Percentiles rank a stretch among this genome's conserved stretches.
These are phyloP conservation scores for Theocolax elegans DNA, from an alignment of 1,140 invertebrate species.

Conservation along the genomic window DNA sequence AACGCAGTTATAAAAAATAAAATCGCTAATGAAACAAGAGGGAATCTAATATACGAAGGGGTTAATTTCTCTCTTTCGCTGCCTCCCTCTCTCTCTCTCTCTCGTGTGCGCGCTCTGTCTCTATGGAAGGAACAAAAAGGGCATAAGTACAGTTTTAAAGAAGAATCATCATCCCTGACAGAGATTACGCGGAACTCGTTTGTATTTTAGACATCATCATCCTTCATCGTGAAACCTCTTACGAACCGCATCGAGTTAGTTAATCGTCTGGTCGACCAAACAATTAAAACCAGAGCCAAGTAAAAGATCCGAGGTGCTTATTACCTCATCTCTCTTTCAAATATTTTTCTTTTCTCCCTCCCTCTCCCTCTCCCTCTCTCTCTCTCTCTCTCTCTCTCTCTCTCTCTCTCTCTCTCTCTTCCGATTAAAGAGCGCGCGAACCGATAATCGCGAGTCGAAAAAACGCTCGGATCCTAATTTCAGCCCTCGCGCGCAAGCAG, in stretches of 20 bases:
- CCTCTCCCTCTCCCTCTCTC: background rate
- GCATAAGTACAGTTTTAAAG: slow-evolving; percentile 32
- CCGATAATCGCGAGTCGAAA: slow-evolving; percentile 8
- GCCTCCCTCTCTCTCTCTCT: no score
- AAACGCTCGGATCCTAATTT: slow-evolving; percentile 40
- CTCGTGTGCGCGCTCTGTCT: no score
- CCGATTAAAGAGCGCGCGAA: slow-evolving; percentile 26
- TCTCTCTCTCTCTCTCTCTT: background rate
- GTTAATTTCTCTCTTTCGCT: no score
- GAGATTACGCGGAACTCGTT: slow-evolving; percentile 32
- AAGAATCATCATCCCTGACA: slow-evolving; percentile 11
- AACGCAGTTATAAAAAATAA: no score
- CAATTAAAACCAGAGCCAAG: no score
- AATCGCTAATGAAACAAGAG: no score
- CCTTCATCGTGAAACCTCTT: background rate
- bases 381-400: background rate
- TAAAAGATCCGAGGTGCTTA: no score
- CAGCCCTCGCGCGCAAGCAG: background rate
- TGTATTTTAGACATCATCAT: slow-evolving; percentile 35
- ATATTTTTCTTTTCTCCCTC: background rate
- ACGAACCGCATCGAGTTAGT: no score
- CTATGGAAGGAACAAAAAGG: no score
- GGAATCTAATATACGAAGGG: no score
- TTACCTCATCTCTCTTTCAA: background rate
- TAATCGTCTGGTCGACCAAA: no score